phyloP scores from a whole-genome alignment of 1,140 invertebrate genomes.

The Cyclargus thomasi region DNA sequence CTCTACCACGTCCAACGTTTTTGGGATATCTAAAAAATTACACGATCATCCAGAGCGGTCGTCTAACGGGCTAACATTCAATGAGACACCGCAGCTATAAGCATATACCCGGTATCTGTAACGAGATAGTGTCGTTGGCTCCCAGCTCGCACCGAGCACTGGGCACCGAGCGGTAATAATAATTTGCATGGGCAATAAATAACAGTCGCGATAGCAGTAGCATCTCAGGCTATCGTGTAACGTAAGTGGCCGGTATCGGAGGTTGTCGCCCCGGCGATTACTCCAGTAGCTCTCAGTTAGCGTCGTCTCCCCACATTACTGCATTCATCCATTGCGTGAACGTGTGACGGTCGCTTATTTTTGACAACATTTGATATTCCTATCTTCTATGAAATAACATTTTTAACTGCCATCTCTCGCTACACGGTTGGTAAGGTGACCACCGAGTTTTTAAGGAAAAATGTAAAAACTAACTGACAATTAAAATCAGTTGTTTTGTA shows the following conservation, averaged over 20 bases:
- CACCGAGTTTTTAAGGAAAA: too few species aligned
- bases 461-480: too few species aligned
- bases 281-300: slow-evolving; percentile 41
- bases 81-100: not conserved
- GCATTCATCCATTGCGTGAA: not conserved
- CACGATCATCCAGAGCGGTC: too few species aligned
- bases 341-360: not conserved
- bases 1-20: not conserved
- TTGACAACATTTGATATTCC: too few species aligned
- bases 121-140: not conserved
- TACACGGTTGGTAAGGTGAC: too few species aligned
- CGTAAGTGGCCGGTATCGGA: slow-evolving; percentile 48
- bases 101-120: not conserved
- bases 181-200: slow-evolving; percentile 64
- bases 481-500: too few species aligned
- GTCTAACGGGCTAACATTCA: not conserved
- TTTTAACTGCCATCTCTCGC: too few species aligned
- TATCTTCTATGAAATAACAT: too few species aligned
- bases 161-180: slow-evolving; percentile 17
- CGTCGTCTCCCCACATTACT: slow-evolving; percentile 25
- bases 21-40: not conserved
- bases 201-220: slow-evolving; percentile 50
- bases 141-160: not conserved
- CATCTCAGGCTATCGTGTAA: slow-evolving; percentile 48
- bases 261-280: slow-evolving; percentile 62